A percentile compares a stretch with the other conserved stretches of the same genome.
phyloP scores from a whole-genome alignment of 2,113 vertebrate genomes.

The Sarotherodon lohbergeri region DNA sequence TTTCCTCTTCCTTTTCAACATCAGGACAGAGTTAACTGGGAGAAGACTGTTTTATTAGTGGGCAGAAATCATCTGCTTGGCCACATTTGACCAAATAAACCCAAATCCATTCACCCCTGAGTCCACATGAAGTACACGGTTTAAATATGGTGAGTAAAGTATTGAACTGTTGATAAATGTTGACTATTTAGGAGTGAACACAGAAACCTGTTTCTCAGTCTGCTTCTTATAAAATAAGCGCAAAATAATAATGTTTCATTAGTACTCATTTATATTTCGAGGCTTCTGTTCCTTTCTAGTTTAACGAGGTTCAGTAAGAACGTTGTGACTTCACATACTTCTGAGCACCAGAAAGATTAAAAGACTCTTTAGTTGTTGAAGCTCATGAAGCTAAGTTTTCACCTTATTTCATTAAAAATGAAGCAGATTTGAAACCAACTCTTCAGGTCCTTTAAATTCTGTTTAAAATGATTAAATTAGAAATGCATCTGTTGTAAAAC shows the following conservation, averaged over 20 bases:
- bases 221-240: neutral
- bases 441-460: rapidly evolving
- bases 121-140: neutral
- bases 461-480: neutral
- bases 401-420: neutral
- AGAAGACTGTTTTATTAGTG: neutral
- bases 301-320: neutral
- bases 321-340: neutral
- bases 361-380: neutral
- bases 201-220: rapidly evolving
- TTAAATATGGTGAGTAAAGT: neutral
- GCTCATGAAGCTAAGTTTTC: neutral
- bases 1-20: neutral
- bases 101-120: neutral
- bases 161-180: neutral
- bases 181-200: neutral
- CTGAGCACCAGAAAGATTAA: neutral
- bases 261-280: neutral
- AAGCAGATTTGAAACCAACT: rapidly evolving
- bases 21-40: neutral
- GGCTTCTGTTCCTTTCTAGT: neutral
- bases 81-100: neutral
- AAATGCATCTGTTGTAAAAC: neutral
- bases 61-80: neutral
- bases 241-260: neutral